A percentile compares a stretch with the other conserved stretches of the same genome.
Evolutionary conservation across 2,113 vertebrate genomes (phyloP).

Genomic region (Sterna hirundo): DNA sequence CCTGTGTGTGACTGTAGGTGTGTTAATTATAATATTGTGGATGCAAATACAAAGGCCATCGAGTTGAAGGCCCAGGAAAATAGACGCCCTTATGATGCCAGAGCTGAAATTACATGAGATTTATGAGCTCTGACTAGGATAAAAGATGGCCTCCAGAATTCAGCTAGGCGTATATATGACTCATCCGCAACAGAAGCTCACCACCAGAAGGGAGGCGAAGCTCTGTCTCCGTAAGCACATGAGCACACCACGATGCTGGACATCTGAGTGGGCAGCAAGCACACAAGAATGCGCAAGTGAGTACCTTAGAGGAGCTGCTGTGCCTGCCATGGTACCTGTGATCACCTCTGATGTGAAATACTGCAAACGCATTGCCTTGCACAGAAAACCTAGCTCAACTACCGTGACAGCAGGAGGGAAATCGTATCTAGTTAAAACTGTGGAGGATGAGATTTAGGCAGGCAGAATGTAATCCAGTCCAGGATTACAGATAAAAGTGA

Average conservation of each 20-base stretch:
- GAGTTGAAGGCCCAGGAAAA: background rate
- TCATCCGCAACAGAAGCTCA: background rate
- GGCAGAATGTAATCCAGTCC: background rate
- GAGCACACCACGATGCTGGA: fast-evolving
- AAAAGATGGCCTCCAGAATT: background rate
- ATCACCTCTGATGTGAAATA: background rate
- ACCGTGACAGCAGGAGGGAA: background rate
- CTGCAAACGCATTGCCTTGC: fast-evolving
- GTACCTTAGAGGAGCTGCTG: background rate
- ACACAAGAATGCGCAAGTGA: fast-evolving
- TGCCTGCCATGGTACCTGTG: background rate
- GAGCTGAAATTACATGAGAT: background rate
- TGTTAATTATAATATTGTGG: background rate
- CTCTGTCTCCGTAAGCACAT: background rate
- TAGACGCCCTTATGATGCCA: background rate
- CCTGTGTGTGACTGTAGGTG: background rate
- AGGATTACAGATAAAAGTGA: too few relatives aligned
- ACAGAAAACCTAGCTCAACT: background rate
- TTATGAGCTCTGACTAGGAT: background rate
- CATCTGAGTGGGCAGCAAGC: background rate
- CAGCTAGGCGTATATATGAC: background rate
- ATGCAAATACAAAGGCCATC: background rate
- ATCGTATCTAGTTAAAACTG: background rate
- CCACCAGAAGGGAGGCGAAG: background rate
- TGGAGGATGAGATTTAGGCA: background rate